These are phyloP conservation scores for Ectemnius lituratus DNA, from an alignment of 2,888 invertebrate genomes.

Conservation along the genomic window DNA sequence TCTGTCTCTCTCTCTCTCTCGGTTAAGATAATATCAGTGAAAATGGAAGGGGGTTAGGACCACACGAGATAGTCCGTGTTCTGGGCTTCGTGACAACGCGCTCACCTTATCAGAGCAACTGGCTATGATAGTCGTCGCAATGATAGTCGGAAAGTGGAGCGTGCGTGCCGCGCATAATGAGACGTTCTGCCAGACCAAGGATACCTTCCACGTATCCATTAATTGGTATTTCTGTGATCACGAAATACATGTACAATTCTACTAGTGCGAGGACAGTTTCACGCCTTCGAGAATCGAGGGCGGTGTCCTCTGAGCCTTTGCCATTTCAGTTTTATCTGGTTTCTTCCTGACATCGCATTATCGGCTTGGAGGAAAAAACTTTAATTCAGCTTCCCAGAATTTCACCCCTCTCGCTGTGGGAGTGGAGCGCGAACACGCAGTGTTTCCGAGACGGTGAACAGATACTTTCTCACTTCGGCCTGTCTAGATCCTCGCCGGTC, in stretches of 20 bases:
- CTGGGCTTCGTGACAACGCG: conserved; percentile 17
- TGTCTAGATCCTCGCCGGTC: neutral
- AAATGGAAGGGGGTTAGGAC: conserved; percentile 28
- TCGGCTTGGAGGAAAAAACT: neutral
- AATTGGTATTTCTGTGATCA: neutral
- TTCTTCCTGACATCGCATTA: neutral
- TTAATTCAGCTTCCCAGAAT: conserved; percentile 1
- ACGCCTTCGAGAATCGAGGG: neutral
- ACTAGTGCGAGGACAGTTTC: neutral
- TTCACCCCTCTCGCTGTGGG: neutral
- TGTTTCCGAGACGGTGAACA: neutral
- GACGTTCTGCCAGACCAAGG: neutral
- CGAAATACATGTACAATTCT: neutral
- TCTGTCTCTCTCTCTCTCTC: neutral
- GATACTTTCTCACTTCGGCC: neutral
- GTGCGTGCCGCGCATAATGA: conserved; percentile 5
- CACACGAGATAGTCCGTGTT: conserved; percentile 14
- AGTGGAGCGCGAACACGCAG: neutral
- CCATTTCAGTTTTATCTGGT: neutral
- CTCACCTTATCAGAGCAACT: conserved; percentile 33
- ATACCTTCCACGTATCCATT: neutral
- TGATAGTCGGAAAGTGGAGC: conserved; percentile 2
- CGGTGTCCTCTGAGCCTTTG: neutral
- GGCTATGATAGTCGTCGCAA: neutral
- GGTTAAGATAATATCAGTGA: conserved; percentile 54